phyloP scores from a whole-genome alignment of 2,888 invertebrate genomes.

The Leucoptera coffeella region DNA sequence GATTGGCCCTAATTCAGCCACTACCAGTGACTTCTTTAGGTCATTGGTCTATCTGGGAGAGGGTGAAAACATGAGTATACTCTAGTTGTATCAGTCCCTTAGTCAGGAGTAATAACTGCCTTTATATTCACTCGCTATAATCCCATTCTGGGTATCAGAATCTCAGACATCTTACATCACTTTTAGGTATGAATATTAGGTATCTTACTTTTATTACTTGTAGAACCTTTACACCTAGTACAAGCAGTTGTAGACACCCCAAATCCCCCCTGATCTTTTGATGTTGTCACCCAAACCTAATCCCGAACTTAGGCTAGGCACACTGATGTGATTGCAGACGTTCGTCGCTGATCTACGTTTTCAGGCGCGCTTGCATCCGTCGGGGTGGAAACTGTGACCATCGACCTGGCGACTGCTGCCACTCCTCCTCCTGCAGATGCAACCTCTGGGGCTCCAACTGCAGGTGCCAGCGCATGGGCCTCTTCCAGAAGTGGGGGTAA shows the following conservation, averaged over 20 bases:
- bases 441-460: conserved; percentile 88
- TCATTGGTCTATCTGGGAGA: no score
- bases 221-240: background rate
- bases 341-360: conserved; percentile 79
- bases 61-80: no score
- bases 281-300: conserved; percentile 2
- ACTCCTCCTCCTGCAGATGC: conserved; percentile 80
- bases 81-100: no score
- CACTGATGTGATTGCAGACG: conserved; percentile 66
- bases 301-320: conserved; percentile 38
- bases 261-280: background rate
- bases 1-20: no score
- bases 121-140: no score
- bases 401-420: conserved; percentile 79
- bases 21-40: no score
- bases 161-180: no score
- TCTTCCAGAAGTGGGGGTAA: conserved; percentile 84
- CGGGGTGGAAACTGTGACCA: conserved; percentile 82
- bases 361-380: conserved; percentile 76
- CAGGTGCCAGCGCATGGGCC: conserved; percentile 80
- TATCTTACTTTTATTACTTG: no score
- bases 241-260: background rate
- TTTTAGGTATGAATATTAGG: no score
- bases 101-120: no score
- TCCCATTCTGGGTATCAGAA: no score